Evolutionary conservation across 1,140 invertebrate species (phyloP), one percentile per base, ranked within the genome.

Genomic region (Trichogramma pretiosum): DNA sequence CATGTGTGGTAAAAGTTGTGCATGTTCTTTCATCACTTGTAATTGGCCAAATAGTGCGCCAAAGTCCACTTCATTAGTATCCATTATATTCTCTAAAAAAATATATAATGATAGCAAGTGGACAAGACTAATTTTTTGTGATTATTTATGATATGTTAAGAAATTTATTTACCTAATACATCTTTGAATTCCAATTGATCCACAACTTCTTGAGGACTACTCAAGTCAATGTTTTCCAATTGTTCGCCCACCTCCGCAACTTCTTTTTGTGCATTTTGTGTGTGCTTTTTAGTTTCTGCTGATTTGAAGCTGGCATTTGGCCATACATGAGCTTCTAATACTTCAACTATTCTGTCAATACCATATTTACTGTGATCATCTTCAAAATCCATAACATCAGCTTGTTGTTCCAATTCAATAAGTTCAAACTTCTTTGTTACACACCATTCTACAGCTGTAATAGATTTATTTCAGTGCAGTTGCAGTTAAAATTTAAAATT

Each of bases 261-360:
- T 18, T 70, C 62, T 16, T 34, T 33, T 30, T 46, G 44, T 34
- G 34, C 18, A 39, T 51, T 42, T 32, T 50, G 49, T 13, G 22
- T 13, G 21, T 26, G 35, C 56, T 59, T 22, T 40, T 56, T 60
- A 14, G 21, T 41, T 51, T 16, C 36, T 51, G 23, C 16, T 78
- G 80, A 74, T 79, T 87, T 87, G 58, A 85, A 72, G 33, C 64
- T 64, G 33, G 88, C 70, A 63, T 86, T 86, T 35, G 85, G 77
- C 87, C 87, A 89, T 30, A 77, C 75, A 63, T 88, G 82, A 48
- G 85, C 81, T 64, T 87, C 77, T 21, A 89, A 64, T 52, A 82
- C 83, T 73, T 87, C 83, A 17, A 81, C 70, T n/a, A 89, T 75
- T 67, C 86, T 75, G 11, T 80, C 76, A 13, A 84, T 77, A 18